Evolutionary conservation across 2,113 vertebrate species (phyloP), one percentile per base, ranked within the genome.

Genomic region (Seriola aureovittata): DNA sequence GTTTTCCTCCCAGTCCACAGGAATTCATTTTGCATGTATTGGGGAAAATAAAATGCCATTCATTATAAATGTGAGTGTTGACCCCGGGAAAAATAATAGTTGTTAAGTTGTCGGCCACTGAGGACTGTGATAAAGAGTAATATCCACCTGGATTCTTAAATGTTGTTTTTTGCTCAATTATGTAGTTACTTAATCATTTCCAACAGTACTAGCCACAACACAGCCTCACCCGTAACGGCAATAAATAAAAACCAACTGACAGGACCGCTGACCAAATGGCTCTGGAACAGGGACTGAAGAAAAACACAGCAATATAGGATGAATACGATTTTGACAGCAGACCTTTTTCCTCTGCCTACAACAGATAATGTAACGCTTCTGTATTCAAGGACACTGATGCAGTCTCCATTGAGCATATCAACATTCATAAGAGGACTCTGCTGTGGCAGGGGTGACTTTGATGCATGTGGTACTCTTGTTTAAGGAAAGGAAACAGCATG

Each of bases 401-500:
- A 59, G 85, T 76, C 85, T 89, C 80, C 82, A 71, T 52, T 48
- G 82, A 87, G 83, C 83, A 25, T 68, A 92, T 92, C 93, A 92
- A 89, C 90, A 93, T 93, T 93, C 89, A 92, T 71, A 84, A 80
- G 88, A 78, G 66, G 82, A 58, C 77, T 74, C 66, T 52, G 75
- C 86, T 32, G 81, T 87, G 82, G 85, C 89, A 90, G 86, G 59
- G 90, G 89, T 91, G 92, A 91, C 93, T 93, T 92, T 93, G 91
- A 94, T 89, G 81, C 92, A 93, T 90, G 87, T 84, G 83, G 60
- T 90, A 69, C 83, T 83, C 80, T 87, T 90, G 89, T 90, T 91
- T 89, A 88, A 91, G 77, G 78, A 86, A 90, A 84, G 64, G 73
- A 86, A 90, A 83, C 78, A 71, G 77, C 74, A 80, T 19, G 76